Base-by-base conservation (phyloP, 2,113 vertebrate species). In the Axis porcinus region DNA sequence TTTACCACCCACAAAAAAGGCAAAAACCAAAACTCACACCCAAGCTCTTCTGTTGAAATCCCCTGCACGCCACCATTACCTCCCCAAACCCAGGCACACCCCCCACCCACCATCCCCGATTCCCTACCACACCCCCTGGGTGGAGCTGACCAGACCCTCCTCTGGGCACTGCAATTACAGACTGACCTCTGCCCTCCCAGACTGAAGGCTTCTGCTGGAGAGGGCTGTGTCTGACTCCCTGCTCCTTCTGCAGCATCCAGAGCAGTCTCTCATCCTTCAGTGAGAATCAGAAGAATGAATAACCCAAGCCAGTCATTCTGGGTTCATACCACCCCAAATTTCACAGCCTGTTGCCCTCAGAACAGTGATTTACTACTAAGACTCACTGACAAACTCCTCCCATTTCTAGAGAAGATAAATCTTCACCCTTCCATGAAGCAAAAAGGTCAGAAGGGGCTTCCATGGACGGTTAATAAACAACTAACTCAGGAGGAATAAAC, bases 391-490 rank as follows among this genome's bases (percentile, higher is more conserved):
- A 90, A 58, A 30, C 2, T 62, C 52, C 14, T 70, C 55, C 33
- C 8, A 5, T 21, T 43, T 16, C 21, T 17, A 11, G 47, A 94
- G 27, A 92, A 96, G 87, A 85, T 14, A 58, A 84, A 76, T 60
- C 36, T 57, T 95, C 33, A 15, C 12, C 58, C 57, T 76, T 86
- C 58, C 17, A 21, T 74, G 94, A 89, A 95, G 58, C 78, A 60
- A 74, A 52, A 78, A 91, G 91, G 95, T 91, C 97, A 92, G 86
- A 95, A 89, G 81, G 57, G 62, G 93, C 47, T 81, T 90, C 58
- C 0, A 17, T 9, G 47, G 88, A 91, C 6, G 0, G 90, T 97
- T 97, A 95, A 97, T 96, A 94, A 97, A 98, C 94, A 97, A 91
- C 88, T 86, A 55, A 86, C 54, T 78, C 6, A 40, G 23, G 62